Conservation (phyloP, 92 coral and sea anemone genomes). For the Zoanthus sansibaricus region DNA sequence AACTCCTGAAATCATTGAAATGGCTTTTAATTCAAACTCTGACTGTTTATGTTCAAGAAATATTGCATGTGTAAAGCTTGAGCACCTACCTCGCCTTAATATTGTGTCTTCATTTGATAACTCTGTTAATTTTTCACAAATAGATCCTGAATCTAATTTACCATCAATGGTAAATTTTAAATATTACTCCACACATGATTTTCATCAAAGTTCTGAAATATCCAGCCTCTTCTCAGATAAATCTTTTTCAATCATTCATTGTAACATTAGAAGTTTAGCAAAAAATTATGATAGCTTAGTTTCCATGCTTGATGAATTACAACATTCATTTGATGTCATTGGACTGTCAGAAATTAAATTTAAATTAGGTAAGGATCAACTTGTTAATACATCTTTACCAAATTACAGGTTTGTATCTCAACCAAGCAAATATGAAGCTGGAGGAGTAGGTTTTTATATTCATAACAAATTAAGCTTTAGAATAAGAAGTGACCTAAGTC, state of each 20-base stretch:
- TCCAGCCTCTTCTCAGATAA: slow-evolving; percentile 46
- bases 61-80: slow-evolving; percentile 24
- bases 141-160: slow-evolving; percentile 18
- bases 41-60: slow-evolving; percentile 23
- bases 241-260: slow-evolving; percentile 53
- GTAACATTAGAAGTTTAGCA: slow-evolving; percentile 57
- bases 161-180: slow-evolving; percentile 36
- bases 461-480: slow-evolving; percentile 23
- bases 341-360: slow-evolving; percentile 49
- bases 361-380: background rate
- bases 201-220: slow-evolving; percentile 43
- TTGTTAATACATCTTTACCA: slow-evolving; percentile 7
- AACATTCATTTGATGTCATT: slow-evolving; percentile 55
- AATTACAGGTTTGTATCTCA: slow-evolving; percentile 18
- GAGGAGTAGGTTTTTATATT: slow-evolving; percentile 22
- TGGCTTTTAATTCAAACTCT: slow-evolving; percentile 23
- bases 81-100: slow-evolving; percentile 20
- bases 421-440: slow-evolving; percentile 25
- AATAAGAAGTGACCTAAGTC: slow-evolving; percentile 24
- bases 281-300: slow-evolving; percentile 52
- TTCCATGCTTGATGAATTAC: slow-evolving; percentile 47
- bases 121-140: slow-evolving; percentile 18
- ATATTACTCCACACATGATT: slow-evolving; percentile 44
- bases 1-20: slow-evolving; percentile 28
- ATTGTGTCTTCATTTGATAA: slow-evolving; percentile 16